These are phyloP conservation scores for Synanthedon tipuliformis DNA, from an alignment of 2,888 invertebrate genomes.

Conservation along the genomic window DNA sequence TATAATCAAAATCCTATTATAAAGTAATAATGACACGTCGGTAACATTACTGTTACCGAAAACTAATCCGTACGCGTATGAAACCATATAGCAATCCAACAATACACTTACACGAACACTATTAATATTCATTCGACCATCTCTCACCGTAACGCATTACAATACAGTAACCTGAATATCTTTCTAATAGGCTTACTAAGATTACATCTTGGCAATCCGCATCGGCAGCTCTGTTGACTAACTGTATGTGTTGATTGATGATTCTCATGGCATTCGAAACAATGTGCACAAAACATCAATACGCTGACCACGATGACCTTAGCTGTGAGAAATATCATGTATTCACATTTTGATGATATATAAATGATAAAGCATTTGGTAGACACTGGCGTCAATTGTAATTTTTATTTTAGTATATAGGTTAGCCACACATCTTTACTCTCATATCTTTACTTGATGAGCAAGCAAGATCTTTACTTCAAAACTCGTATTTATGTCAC, in stretches of 20 bases:
- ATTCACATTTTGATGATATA: constrained; percentile 45
- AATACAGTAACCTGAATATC: constrained; percentile 20
- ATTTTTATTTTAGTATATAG: too few relatives aligned
- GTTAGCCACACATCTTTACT: too few relatives aligned
- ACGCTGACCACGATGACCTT: constrained; percentile 36
- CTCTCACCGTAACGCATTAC: constrained; percentile 9
- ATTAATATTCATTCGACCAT: constrained; percentile 10
- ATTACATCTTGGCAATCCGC: constrained; percentile 22
- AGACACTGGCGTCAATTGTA: too few relatives aligned
- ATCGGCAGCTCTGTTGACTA: constrained; percentile 20
- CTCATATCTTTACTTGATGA: too few relatives aligned
- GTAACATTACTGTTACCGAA: background rate
- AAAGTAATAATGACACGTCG: too few relatives aligned
- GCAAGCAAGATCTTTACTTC: too few relatives aligned
- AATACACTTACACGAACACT: constrained; percentile 7
- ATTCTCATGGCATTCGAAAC: constrained; percentile 45
- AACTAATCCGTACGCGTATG: background rate
- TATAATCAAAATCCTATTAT: too few relatives aligned
- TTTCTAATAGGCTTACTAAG: constrained; percentile 26
- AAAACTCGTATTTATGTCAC: too few relatives aligned
- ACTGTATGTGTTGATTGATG: constrained; percentile 50
- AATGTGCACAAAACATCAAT: constrained; percentile 44
- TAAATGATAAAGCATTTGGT: constrained; percentile 1
- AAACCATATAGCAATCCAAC: background rate
- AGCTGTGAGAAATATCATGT: constrained; percentile 25